Conservation (phyloP, 2,797 vertebrate species). For the Myiothlypis chrysogaster region DNA sequence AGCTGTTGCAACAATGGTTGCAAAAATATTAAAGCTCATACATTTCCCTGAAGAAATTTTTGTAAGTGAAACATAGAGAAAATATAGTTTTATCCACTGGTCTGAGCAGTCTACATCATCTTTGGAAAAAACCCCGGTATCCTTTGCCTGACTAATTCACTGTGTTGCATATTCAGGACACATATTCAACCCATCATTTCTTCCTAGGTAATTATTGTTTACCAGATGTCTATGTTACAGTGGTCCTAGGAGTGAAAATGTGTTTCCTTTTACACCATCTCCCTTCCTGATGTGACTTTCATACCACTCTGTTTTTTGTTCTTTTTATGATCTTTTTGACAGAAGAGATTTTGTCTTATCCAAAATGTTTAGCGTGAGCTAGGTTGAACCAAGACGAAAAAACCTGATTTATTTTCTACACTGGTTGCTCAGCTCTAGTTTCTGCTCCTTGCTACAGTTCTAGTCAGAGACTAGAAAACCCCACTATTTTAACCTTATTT, state of each 20-base stretch:
- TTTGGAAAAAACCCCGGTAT: not conserved
- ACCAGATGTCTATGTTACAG: not conserved
- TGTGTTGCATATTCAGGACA: not conserved
- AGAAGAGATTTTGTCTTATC: not conserved
- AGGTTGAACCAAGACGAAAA: not conserved
- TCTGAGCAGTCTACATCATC: not conserved
- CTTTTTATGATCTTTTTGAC: not conserved
- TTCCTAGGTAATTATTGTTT: slow-evolving; percentile 24
- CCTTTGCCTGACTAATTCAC: not conserved
- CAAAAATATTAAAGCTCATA: not conserved
- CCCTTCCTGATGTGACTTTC: not conserved
- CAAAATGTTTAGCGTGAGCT: not conserved
- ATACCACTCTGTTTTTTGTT: not conserved
- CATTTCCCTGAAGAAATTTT: not conserved
- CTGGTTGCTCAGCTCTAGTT: not conserved
- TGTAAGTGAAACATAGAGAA: not conserved
- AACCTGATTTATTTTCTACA: not conserved
- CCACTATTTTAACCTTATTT: slow-evolving; percentile 27
- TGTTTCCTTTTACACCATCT: slow-evolving; percentile 9
- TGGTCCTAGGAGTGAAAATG: slow-evolving; percentile 8
- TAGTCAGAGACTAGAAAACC: slow-evolving; percentile 19
- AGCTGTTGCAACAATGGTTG: not conserved
- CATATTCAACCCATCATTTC: not conserved
- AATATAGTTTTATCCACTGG: not conserved
- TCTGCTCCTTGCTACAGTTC: slow-evolving; percentile 22